Evolutionary conservation across 2,797 vertebrate genomes (phyloP).

Genomic region (Brachyalestes nurse): DNA sequence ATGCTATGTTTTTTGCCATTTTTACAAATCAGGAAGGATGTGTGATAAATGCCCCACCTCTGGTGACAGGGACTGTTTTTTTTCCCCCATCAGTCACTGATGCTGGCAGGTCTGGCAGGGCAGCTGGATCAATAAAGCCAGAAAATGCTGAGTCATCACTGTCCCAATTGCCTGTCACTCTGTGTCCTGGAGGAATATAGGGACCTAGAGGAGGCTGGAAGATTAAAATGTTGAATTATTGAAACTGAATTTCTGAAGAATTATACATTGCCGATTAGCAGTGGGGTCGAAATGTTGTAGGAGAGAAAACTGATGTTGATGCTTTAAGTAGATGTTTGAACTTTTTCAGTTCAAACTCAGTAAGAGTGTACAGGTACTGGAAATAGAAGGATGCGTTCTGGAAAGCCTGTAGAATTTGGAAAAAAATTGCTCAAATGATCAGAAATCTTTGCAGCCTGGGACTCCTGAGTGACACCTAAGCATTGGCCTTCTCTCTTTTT

Average conservation of each 20-base stretch:
- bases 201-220: background rate
- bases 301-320: too few species aligned
- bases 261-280: background rate
- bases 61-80: background rate
- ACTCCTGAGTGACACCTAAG: too few species aligned
- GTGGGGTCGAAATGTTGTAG: too few species aligned
- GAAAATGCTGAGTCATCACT: slow-evolving; percentile 33
- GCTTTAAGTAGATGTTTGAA: background rate
- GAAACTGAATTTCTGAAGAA: background rate
- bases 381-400: too few species aligned
- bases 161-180: slow-evolving; percentile 14
- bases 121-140: slow-evolving; percentile 17
- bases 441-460: too few species aligned
- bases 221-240: slow-evolving; percentile 1
- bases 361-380: too few species aligned
- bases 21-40: background rate
- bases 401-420: too few species aligned
- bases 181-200: slow-evolving; percentile 1
- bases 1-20: background rate
- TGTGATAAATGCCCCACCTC: too few species aligned
- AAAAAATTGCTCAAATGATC: too few species aligned
- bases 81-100: slow-evolving; percentile 3
- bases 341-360: too few species aligned
- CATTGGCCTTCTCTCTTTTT: too few species aligned
- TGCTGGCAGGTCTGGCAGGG: background rate